Conservation (phyloP, 2,888 invertebrate species). For the Clepsis dumicolana region DNA sequence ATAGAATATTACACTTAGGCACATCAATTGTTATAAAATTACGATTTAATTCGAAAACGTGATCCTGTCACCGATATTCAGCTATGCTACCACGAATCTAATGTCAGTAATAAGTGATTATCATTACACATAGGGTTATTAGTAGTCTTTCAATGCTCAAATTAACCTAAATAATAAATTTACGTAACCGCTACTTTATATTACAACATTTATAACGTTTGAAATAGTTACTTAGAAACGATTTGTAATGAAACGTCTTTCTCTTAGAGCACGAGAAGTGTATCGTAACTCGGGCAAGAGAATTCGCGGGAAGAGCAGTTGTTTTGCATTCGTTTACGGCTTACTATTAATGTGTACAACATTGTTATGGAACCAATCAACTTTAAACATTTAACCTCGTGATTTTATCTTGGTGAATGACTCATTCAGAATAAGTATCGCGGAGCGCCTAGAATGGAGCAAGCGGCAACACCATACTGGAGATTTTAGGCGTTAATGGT, state of each 20-base stretch:
- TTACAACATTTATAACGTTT: conserved; percentile 74
- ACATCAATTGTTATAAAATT: conserved; percentile 87
- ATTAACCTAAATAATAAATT: conserved; percentile 45
- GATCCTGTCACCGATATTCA: conserved; percentile 74
- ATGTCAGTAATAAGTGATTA: conserved; percentile 63
- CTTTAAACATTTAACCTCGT: no score
- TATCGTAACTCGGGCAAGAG: conserved; percentile 66
- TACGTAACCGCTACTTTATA: conserved; percentile 59
- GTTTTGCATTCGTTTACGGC: no score
- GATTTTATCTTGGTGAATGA: no score
- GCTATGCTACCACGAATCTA: conserved; percentile 75
- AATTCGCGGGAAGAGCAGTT: conserved; percentile 58
- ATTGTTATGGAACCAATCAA: no score
- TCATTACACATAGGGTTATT: conserved; percentile 53
- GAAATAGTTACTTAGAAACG: conserved; percentile 59
- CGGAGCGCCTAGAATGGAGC: not conserved
- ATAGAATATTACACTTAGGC: conserved; percentile 86
- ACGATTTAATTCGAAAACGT: conserved; percentile 82
- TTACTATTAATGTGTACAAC: no score
- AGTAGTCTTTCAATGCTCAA: conserved; percentile 46
- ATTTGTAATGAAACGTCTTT: conserved; percentile 67
- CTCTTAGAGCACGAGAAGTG: conserved; percentile 68
- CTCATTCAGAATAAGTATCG: not conserved
- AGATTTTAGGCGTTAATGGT: not conserved
- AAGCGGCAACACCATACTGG: not conserved